phyloP scores from a whole-genome alignment of 2,888 invertebrate genomes.

The Ceraclea dissimilis region DNA sequence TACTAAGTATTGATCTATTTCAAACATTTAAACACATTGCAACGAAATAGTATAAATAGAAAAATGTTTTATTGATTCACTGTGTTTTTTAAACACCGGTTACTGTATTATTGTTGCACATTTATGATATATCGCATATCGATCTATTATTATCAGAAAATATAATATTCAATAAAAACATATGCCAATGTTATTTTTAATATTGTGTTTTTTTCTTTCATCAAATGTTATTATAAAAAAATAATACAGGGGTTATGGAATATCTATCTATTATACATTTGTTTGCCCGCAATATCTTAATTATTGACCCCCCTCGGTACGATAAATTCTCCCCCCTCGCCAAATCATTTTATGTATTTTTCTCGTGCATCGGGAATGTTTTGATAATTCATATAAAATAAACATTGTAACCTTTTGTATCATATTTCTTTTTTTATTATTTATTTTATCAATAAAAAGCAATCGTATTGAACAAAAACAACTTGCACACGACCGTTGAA shows the following conservation, averaged over 20 bases:
- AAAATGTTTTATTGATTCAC: no score
- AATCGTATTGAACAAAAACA: background rate
- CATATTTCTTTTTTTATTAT: background rate
- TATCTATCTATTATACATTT: conserved; percentile 1
- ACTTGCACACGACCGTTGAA: background rate
- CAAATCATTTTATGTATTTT: background rate
- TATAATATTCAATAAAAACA: no score
- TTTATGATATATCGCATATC: no score
- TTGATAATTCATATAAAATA: conserved; percentile 24
- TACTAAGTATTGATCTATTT: no score
- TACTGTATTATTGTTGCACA: no score
- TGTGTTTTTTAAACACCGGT: no score
- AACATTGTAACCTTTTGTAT: conserved; percentile 21
- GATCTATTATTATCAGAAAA: no score
- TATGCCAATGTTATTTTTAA: background rate
- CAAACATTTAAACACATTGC: no score
- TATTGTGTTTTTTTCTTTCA: background rate
- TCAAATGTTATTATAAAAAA: background rate
- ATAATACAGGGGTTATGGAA: background rate
- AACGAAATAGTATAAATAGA: no score
- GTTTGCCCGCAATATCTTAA: conserved; percentile 25
- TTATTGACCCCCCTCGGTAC: no score
- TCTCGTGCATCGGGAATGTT: conserved; percentile 16
- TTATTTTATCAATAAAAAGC: conserved; percentile 5
- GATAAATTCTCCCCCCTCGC: conserved; percentile 4